These are phyloP conservation scores for Scaptomyza graminum DNA, from an alignment of 1,140 invertebrate genomes.

Conservation along the genomic window DNA sequence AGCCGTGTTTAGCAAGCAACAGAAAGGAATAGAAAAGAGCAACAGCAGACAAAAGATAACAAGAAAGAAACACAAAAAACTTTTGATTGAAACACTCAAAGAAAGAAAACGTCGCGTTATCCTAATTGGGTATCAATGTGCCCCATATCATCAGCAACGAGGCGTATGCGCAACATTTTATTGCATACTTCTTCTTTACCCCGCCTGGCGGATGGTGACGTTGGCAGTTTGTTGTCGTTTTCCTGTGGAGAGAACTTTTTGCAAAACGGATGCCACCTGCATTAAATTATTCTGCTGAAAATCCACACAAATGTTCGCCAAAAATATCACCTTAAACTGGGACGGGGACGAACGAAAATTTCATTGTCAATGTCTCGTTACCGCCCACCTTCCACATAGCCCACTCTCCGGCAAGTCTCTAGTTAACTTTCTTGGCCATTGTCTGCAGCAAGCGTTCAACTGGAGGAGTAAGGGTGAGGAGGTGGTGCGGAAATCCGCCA, in stretches of 20 bases:
- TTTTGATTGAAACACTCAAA: constrained; percentile 78
- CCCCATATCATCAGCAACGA: constrained; percentile 64
- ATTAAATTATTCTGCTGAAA: constrained; percentile 47
- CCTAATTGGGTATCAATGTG: constrained; percentile 82
- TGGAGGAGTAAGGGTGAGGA: neutral
- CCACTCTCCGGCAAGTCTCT: constrained; percentile 31
- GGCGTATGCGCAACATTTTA: constrained; percentile 75
- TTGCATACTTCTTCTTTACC: constrained; percentile 65
- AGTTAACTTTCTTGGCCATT: constrained; percentile 76
- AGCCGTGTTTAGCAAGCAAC: constrained; percentile 46
- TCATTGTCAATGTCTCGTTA: constrained; percentile 66
- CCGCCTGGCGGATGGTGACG: constrained; percentile 15
- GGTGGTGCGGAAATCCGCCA: constrained; percentile 67
- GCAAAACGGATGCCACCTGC: constrained; percentile 33
- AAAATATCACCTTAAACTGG: constrained; percentile 47
- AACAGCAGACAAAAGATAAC: neutral
- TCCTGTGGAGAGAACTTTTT: constrained; percentile 59
- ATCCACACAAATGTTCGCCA: constrained; percentile 32
- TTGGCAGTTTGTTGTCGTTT: constrained; percentile 54
- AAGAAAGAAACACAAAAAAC: constrained; percentile 25
- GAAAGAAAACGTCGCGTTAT: constrained; percentile 72
- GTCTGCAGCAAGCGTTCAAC: constrained; percentile 60
- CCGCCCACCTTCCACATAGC: neutral
- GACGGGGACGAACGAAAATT: constrained; percentile 58
- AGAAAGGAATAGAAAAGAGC: constrained; percentile 8